Conservation (phyloP, 2,797 vertebrate species). For the Pseudochirops cupreus region DNA sequence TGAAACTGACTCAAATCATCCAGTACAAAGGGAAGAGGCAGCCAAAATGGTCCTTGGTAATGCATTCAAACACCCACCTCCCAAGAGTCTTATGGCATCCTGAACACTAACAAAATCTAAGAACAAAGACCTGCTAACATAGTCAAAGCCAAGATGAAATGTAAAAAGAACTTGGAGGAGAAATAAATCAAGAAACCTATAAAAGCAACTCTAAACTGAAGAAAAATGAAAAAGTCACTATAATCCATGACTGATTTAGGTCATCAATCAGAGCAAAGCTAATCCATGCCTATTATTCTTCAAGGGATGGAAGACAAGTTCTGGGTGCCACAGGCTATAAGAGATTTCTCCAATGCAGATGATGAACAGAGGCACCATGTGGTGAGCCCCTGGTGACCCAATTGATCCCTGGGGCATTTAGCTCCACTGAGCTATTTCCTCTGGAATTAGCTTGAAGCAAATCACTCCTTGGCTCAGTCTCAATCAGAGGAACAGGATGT, state of each 20-base stretch:
- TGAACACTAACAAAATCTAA: background rate
- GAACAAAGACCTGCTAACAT: background rate
- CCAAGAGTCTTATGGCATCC: background rate
- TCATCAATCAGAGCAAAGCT: background rate
- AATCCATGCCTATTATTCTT: background rate
- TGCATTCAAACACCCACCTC: background rate
- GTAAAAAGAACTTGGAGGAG: background rate
- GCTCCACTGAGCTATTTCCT: background rate
- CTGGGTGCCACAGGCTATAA: accelerated
- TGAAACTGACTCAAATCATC: background rate
- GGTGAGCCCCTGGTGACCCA: accelerated
- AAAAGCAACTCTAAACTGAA: accelerated
- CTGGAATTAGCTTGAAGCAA: background rate
- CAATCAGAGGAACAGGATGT: background rate
- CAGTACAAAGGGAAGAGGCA: background rate
- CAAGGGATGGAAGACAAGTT: too few species aligned
- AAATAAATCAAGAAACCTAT: background rate
- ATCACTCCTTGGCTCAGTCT: background rate
- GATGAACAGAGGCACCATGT: background rate
- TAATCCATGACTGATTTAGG: background rate
- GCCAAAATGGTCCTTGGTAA: background rate
- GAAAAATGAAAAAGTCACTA: background rate
- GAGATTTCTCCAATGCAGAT: background rate
- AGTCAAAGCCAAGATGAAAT: background rate
- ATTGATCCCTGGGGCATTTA: accelerated